These are phyloP conservation scores for Oophaga pumilio DNA, from an alignment of 2,113 vertebrate genomes.

Conservation along the genomic window DNA sequence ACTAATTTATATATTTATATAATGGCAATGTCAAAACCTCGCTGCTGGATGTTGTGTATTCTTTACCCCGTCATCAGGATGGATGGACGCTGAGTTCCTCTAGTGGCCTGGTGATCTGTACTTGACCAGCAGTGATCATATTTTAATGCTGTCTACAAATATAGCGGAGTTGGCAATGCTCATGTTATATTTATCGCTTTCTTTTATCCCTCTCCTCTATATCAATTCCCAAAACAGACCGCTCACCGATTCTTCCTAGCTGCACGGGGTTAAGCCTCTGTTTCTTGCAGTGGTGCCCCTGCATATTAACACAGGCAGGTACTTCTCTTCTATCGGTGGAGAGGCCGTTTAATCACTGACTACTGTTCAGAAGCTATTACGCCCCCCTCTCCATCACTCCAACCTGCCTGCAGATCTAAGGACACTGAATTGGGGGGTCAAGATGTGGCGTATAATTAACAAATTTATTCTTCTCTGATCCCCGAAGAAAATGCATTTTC, in stretches of 20 bases:
- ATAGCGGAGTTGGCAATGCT: background rate
- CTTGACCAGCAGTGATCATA: background rate
- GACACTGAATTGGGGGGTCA: slow-evolving; percentile 8
- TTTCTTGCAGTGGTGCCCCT: background rate
- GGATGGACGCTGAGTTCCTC: background rate
- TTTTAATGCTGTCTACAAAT: slow-evolving; percentile 1
- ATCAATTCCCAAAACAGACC: background rate
- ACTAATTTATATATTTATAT: background rate
- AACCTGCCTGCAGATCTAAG: slow-evolving; percentile 46
- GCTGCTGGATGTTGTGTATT: background rate
- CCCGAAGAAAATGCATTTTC: background rate
- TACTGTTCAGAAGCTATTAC: slow-evolving; percentile 58
- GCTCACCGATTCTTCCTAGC: slow-evolving; percentile 10
- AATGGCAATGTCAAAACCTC: background rate
- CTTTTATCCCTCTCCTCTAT: background rate
- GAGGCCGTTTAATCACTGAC: slow-evolving; percentile 60
- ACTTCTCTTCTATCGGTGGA: background rate
- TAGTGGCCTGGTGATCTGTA: background rate
- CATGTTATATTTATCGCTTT: background rate
- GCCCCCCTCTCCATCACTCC: slow-evolving; percentile 46
- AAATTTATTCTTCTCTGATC: slow-evolving; percentile 17
- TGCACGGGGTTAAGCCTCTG: background rate
- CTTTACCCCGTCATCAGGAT: background rate
- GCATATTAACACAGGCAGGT: slow-evolving; percentile 11
- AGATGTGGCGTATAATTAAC: slow-evolving; percentile 49